Evolutionary conservation across 2,888 invertebrate species (phyloP).

Genomic region (Dioctria rufipes): DNA sequence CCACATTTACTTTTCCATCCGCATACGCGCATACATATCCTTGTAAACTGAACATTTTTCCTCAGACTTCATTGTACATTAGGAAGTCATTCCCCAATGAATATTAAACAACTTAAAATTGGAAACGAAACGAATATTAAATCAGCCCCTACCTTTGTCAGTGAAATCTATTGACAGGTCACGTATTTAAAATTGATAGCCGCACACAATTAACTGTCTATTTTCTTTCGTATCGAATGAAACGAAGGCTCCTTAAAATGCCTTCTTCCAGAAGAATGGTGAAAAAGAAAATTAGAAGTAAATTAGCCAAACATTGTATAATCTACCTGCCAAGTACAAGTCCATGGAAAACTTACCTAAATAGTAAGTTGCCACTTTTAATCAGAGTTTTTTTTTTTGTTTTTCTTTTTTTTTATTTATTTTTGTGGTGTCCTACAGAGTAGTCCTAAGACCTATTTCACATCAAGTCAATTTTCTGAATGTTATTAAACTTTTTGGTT

Average conservation of each 20-base stretch:
- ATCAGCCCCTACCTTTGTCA: too few species aligned
- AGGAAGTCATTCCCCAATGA: too few species aligned
- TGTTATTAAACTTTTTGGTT: too few species aligned
- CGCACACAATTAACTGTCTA: constrained; percentile 45
- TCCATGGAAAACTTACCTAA: neutral
- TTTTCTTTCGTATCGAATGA: neutral
- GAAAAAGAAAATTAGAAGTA: constrained; percentile 2
- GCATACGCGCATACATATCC: too few species aligned
- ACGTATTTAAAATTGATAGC: constrained; percentile 50
- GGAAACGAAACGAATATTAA: too few species aligned
- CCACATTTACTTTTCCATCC: too few species aligned
- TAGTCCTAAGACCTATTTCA: neutral
- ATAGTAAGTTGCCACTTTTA: neutral
- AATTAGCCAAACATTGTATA: neutral
- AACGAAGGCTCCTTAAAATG: neutral
- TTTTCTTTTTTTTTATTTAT: too few species aligned
- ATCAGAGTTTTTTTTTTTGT: neutral
- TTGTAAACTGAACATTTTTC: too few species aligned
- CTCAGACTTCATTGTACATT: too few species aligned
- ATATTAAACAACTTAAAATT: too few species aligned
- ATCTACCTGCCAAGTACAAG: neutral
- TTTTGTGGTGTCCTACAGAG: neutral
- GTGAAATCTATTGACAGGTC: constrained; percentile 28
- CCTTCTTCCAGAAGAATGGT: neutral
- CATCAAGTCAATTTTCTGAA: too few species aligned